Base-by-base conservation (phyloP, 2,113 vertebrate genomes). In the Rhynchomys soricoides region DNA sequence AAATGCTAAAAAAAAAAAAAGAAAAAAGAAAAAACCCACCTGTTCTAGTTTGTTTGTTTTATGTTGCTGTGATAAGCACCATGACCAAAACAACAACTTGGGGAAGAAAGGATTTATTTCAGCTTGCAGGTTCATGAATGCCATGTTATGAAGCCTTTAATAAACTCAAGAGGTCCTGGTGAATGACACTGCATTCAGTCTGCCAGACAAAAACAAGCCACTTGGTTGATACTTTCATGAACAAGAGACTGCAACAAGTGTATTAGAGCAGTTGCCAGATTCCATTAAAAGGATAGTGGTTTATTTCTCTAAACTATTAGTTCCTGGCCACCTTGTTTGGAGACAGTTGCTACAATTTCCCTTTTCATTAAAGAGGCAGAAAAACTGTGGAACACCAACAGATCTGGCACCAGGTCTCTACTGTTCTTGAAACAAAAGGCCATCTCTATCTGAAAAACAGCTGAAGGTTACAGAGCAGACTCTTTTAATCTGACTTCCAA, bases 1-100 rank as follows among this genome's bases (percentile, higher is more conserved):
- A 86, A 59, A 68, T 57, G n/a, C 22, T 90, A 21, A 90, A 90
- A 77, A n/a, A n/a, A n/a, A n/a, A n/a, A n/a, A n/a, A n/a, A n/a
- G n/a, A n/a, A n/a, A n/a, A n/a, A n/a, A n/a, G n/a, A n/a, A n/a
- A n/a, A n/a, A n/a, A n/a, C n/a, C n/a, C 43, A 43, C 10, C 19
- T 40, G 31, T 70, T 79, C 70, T 57, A 59, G 55, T 82, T n/a
- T 40, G 55, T 82, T n/a, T 40, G 55, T 12, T 40, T 59, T 82
- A 37, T 29, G 37, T 82, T 26, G 57, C 52, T 40, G 55, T 59
- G 21, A 59, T 59, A 59, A 82, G 37, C 79, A 16, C 55, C 79
- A 29, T 9, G 37, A 40, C 37, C 37, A 57, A 40, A 40, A 82
- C n/a, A 82, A 1, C n/a, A 40, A 59, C 22, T 29, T 82, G 55